phyloP scores from a whole-genome alignment of 1,140 invertebrate species.

The Drosophila varians region DNA sequence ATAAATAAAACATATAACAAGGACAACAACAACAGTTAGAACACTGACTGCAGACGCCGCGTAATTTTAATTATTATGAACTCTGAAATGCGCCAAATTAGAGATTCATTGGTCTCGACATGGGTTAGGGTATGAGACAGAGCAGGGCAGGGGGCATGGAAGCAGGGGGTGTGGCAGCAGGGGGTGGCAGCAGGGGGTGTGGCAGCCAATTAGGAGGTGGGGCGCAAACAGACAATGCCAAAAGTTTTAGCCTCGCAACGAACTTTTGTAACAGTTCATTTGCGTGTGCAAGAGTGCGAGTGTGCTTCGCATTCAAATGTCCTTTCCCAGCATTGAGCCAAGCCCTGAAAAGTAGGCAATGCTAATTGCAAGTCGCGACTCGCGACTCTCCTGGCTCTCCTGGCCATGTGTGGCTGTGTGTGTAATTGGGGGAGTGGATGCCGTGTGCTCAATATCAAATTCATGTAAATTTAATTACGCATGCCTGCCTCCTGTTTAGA shows the following conservation, averaged over 20 bases:
- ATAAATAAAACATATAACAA: conserved; percentile 75
- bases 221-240: conserved; percentile 47
- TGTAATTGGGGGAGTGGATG: conserved; percentile 6
- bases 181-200: background rate
- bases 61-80: conserved; percentile 81
- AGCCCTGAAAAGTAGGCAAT: conserved; percentile 51
- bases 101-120: conserved; percentile 66
- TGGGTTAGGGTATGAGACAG: background rate
- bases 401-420: conserved; percentile 3
- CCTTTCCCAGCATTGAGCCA: conserved; percentile 7
- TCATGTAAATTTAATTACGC: conserved; percentile 81
- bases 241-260: conserved; percentile 59
- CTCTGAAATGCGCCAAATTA: conserved; percentile 70
- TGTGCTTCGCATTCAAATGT: conserved; percentile 44
- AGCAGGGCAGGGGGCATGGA: background rate
- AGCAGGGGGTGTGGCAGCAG: conserved; percentile 6
- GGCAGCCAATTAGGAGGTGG: conserved; percentile 17
- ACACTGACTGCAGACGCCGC: conserved; percentile 68
- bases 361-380: conserved; percentile 57
- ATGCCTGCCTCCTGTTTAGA: conserved; percentile 68
- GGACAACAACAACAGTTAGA: conserved; percentile 41
- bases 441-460: conserved; percentile 73
- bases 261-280: conserved; percentile 64
- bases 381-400: background rate
- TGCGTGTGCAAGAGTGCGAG: conserved; percentile 17